Evolutionary conservation across 1,140 invertebrate species (phyloP).

Genomic region (Drosophila lini): DNA sequence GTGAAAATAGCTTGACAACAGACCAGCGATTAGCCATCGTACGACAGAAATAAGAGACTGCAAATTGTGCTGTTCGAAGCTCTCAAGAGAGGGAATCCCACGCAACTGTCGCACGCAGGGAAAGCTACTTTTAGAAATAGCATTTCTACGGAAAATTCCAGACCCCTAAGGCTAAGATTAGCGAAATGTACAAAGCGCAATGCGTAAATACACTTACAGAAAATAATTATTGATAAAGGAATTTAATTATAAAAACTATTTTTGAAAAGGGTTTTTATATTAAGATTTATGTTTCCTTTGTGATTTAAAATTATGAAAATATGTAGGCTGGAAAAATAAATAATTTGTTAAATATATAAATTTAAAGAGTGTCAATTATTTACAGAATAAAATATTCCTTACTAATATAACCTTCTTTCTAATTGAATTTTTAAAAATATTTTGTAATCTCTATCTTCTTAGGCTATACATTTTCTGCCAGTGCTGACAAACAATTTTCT

Average conservation of each 20-base stretch:
- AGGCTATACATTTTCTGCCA: neutral
- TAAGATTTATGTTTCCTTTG: neutral
- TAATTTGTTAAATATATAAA: too few relatives aligned
- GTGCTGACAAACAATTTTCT: constrained; percentile 30
- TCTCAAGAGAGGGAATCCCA: constrained; percentile 1
- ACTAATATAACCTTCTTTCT: neutral
- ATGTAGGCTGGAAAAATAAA: neutral
- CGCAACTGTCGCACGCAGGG: constrained; percentile 10
- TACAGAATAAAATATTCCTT: too few relatives aligned
- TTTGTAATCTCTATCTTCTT: neutral
- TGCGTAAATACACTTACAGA: neutral
- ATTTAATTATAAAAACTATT: neutral
- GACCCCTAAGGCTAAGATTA: constrained; percentile 1
- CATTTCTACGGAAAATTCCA: constrained; percentile 2
- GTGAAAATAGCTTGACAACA: neutral
- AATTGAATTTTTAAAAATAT: neutral
- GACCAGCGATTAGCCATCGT: neutral
- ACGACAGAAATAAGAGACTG: constrained; percentile 5
- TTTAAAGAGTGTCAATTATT: too few relatives aligned
- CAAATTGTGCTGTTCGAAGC: constrained; percentile 8
- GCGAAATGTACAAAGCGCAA: constrained; percentile 6
- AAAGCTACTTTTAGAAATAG: neutral
- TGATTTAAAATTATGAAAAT: neutral
- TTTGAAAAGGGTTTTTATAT: neutral
- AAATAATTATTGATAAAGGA: neutral